A percentile compares a stretch with the other conserved stretches of the same genome.
Evolutionary conservation across 2,797 vertebrate species (phyloP).

Genomic region (Leptodactylus fallax): DNA sequence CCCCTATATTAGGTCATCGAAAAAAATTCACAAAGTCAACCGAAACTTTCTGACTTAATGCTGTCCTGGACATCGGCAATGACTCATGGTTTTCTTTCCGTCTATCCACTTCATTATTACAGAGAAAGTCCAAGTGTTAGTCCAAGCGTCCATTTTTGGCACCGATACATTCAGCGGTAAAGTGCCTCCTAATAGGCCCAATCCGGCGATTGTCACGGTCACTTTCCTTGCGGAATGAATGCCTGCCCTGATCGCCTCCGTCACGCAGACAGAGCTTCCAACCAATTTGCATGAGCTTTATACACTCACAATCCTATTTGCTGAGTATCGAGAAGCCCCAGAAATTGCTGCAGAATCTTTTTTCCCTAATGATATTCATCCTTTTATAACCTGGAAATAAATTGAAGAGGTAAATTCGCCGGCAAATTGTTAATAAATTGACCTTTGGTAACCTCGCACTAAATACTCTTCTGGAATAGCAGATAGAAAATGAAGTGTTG

Average conservation of each 20-base stretch:
- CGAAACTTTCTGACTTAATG: background rate
- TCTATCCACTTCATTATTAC: background rate
- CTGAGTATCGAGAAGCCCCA: background rate
- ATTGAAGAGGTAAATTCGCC: slow-evolving; percentile 32
- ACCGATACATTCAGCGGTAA: background rate
- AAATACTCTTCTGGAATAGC: slow-evolving; percentile 10
- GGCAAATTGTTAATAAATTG: slow-evolving; percentile 50
- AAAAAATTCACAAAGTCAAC: background rate
- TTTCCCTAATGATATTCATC: slow-evolving; percentile 50
- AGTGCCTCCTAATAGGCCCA: background rate
- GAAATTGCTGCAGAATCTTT: background rate
- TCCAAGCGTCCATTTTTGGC: background rate
- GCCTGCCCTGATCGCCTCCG: background rate
- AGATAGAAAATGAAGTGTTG: slow-evolving; percentile 23
- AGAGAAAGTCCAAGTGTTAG: background rate
- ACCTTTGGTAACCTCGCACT: slow-evolving; percentile 37
- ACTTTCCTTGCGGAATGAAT: background rate
- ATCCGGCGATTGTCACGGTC: background rate
- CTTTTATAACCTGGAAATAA: slow-evolving; percentile 45
- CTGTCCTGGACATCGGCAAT: background rate
- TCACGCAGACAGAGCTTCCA: background rate
- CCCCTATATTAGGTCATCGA: background rate
- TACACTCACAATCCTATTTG: slow-evolving; percentile 8
- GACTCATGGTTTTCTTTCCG: background rate
- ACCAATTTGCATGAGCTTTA: slow-evolving; percentile 42